Evolutionary conservation across 2,888 invertebrate genomes (phyloP).

Genomic region (Netelia fuscicornis): DNA sequence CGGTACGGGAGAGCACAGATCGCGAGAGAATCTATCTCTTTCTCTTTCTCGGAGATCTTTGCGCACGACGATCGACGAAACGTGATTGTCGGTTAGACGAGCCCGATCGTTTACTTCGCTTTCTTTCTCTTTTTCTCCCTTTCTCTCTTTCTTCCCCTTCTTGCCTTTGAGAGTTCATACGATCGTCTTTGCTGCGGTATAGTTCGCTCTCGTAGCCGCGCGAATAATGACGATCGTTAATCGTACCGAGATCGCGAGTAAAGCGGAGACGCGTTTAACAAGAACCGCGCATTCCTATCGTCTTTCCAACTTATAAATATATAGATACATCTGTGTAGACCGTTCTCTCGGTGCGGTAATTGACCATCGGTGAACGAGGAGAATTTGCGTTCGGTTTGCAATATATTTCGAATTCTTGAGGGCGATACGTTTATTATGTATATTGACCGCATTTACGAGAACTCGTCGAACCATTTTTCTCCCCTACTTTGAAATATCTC

Average conservation of each 20-base stretch:
- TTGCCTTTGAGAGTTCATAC: slow-evolving; percentile 23
- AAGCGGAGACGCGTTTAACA: slow-evolving; percentile 60
- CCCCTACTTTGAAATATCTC: background rate
- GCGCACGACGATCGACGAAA: slow-evolving; percentile 47
- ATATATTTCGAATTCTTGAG: slow-evolving; percentile 33
- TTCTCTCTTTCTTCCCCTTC: too few relatives aligned
- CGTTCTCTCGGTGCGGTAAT: slow-evolving; percentile 37
- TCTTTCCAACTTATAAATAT: slow-evolving; percentile 23
- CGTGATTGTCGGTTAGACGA: slow-evolving; percentile 53
- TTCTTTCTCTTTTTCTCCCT: slow-evolving; percentile 1
- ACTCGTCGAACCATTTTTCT: slow-evolving; percentile 9
- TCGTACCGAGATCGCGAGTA: slow-evolving; percentile 58
- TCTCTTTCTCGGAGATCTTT: slow-evolving; percentile 33
- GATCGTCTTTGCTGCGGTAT: slow-evolving; percentile 39
- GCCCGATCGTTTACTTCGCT: slow-evolving; percentile 58
- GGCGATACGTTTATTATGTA: slow-evolving; percentile 9
- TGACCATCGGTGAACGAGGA: slow-evolving; percentile 37
- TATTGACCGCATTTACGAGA: slow-evolving; percentile 4
- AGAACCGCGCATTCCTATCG: slow-evolving; percentile 67
- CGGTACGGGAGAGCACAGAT: slow-evolving; percentile 53
- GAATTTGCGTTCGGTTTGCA: slow-evolving; percentile 27
- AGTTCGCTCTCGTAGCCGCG: slow-evolving; percentile 46
- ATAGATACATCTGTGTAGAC: background rate
- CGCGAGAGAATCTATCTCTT: slow-evolving; percentile 38
- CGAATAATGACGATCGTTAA: slow-evolving; percentile 68